These are phyloP conservation scores for Paradisaea rubra DNA, from an alignment of 2,113 vertebrate species.

Conservation along the genomic window DNA sequence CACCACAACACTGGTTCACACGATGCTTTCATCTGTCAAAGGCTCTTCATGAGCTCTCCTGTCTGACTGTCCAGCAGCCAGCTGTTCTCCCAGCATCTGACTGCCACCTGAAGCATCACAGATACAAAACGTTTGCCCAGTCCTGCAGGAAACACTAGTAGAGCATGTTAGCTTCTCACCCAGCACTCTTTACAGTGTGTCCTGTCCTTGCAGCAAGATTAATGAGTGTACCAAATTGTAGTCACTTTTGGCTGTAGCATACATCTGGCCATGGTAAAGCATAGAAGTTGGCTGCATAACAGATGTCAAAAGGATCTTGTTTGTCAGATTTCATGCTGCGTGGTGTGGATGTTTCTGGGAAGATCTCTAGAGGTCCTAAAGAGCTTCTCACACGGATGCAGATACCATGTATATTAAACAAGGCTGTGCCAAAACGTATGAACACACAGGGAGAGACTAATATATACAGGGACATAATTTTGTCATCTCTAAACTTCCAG, in stretches of 20 bases:
- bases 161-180: not conserved
- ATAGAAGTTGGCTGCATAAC: rapidly evolving
- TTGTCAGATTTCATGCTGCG: not conserved
- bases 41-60: not conserved
- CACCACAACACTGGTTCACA: not conserved
- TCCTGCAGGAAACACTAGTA: not conserved
- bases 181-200: not conserved
- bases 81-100: not conserved
- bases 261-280: not conserved
- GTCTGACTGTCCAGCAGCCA: not conserved
- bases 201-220: not conserved
- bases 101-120: not conserved
- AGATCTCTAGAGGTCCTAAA: not conserved
- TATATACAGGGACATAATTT: not conserved
- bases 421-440: not conserved
- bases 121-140: not conserved
- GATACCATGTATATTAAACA: not conserved
- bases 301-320: not conserved
- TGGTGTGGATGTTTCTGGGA: not conserved
- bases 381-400: not conserved
- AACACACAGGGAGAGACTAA: not conserved
- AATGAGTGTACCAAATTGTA: not conserved
- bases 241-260: not conserved
- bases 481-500: not conserved
- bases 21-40: not conserved